Evolutionary conservation across 2,797 vertebrate species (phyloP).

Genomic region (Notolabrus celidotus): DNA sequence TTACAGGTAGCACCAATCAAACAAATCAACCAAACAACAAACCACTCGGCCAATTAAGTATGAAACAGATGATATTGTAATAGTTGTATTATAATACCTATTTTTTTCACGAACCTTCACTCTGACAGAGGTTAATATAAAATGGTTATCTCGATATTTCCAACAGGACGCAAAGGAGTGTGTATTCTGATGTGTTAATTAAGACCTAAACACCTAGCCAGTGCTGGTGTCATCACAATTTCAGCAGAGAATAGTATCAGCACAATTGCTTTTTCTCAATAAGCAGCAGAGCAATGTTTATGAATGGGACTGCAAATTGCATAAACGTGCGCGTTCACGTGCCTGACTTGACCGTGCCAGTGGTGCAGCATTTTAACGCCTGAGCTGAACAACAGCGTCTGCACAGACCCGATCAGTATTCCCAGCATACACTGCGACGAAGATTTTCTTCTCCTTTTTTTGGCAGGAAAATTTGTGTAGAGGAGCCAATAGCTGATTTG

Average conservation of each 20-base stretch:
- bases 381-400: slow-evolving; percentile 48
- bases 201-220: not conserved
- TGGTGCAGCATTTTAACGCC: slow-evolving; percentile 72
- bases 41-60: not conserved
- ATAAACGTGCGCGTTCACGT: slow-evolving; percentile 66
- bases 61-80: too few species aligned
- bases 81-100: too few species aligned
- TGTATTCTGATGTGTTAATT: not conserved
- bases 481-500: slow-evolving; percentile 53
- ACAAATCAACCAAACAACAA: slow-evolving; percentile 4
- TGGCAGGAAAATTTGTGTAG: slow-evolving; percentile 39
- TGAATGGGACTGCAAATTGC: slow-evolving; percentile 49
- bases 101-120: too few species aligned
- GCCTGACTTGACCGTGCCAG: slow-evolving; percentile 56
- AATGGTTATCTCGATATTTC: slow-evolving; percentile 61
- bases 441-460: slow-evolving; percentile 14
- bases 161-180: not conserved
- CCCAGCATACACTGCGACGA: slow-evolving; percentile 50
- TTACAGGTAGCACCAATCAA: not conserved
- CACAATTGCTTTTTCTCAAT: slow-evolving; percentile 19
- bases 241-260: not conserved
- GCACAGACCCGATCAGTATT: slow-evolving; percentile 64
- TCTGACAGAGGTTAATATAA: not conserved
- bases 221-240: not conserved
- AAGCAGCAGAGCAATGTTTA: slow-evolving; percentile 35